Evolutionary conservation across 2,888 invertebrate genomes (phyloP).

Genomic region (Panorpa germanica): DNA sequence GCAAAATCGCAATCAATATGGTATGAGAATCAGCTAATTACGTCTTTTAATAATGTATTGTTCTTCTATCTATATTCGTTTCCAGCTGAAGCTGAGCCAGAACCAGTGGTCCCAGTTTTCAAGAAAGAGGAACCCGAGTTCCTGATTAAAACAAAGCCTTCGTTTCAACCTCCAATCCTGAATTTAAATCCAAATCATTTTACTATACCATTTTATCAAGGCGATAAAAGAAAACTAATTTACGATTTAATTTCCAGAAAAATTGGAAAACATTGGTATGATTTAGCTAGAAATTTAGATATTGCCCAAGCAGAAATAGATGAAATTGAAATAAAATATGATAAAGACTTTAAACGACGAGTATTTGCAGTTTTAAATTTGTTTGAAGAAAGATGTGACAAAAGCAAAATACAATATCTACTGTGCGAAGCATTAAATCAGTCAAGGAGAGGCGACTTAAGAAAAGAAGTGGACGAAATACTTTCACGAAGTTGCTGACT

Average conservation of each 20-base stretch:
- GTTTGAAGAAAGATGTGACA: slow-evolving; percentile 18
- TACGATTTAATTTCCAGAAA: slow-evolving; percentile 18
- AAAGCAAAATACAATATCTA: slow-evolving; percentile 12
- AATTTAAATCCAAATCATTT: too few relatives aligned
- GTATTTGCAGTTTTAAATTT: slow-evolving; percentile 17
- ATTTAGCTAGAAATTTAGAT: slow-evolving; percentile 18
- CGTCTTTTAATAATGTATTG: too few relatives aligned
- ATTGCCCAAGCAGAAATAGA: slow-evolving; percentile 19
- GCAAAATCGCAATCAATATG: too few relatives aligned
- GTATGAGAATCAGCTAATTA: too few relatives aligned
- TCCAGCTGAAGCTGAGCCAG: too few relatives aligned
- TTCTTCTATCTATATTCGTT: too few relatives aligned
- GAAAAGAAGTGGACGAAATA: slow-evolving; percentile 16
- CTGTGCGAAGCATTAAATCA: slow-evolving; percentile 17
- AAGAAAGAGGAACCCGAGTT: too few relatives aligned
- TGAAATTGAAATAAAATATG: slow-evolving; percentile 17
- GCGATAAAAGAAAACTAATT: slow-evolving; percentile 13
- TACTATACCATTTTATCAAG: too few relatives aligned
- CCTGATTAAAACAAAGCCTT: too few relatives aligned
- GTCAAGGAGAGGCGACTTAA: slow-evolving; percentile 17
- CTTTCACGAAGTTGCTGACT: slow-evolving; percentile 11
- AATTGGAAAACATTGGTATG: slow-evolving; percentile 20
- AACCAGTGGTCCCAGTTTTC: too few relatives aligned
- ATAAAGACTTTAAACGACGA: slow-evolving; percentile 17
- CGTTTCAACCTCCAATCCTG: too few relatives aligned